Base-by-base conservation (phyloP, 2,888 invertebrate genomes). In the Scaptomyza parva region DNA sequence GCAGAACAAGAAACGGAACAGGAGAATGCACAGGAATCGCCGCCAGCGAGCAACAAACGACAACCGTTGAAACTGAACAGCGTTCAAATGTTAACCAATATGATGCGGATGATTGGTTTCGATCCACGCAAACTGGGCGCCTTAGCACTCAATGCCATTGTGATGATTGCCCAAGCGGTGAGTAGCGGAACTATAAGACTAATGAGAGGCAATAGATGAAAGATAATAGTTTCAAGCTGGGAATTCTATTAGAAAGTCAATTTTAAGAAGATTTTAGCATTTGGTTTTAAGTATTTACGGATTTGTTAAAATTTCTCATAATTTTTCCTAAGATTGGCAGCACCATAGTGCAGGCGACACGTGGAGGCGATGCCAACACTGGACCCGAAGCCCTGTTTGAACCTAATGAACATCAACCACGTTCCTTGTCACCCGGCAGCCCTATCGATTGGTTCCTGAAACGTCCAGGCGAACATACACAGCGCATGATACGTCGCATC, bases 141-240 rank as follows among this genome's bases (percentile, higher is more conserved):
- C 0, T 94, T 97, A 39, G 96, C 96, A 12, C 93, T 97, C 14
- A 97, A 97, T 89, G 96, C 96, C 18, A 93, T 97, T 14, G 95
- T 97, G 70, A 96, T 96, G 91, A 93, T 97, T 14, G 96, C 97
- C 1, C 96, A 97, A 92, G 93, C 96, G 94, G 97, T 96, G 92
- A 93, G 93, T 91, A 33, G 7, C 12, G 5, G 28, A 28, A 28
- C 28, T 28, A 28, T 6, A 30, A 2, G 30, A 14, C 24, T 3
- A 3, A 11, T 26, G 4, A 12, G 11, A 17, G 4, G 7, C 24
- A 28, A 17, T 12, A 2, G 2, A 24, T 14, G 1, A 24, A 43
- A 28, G 8, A 28, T 9, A 1, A 12, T 3, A 12, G 12, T 12
- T 11, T 3, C 12, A 30, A 30, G 12, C 3, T n/a, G n/a, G n/a